phyloP scores from a whole-genome alignment of 2,888 invertebrate genomes.

The Deilephila porcellus region DNA sequence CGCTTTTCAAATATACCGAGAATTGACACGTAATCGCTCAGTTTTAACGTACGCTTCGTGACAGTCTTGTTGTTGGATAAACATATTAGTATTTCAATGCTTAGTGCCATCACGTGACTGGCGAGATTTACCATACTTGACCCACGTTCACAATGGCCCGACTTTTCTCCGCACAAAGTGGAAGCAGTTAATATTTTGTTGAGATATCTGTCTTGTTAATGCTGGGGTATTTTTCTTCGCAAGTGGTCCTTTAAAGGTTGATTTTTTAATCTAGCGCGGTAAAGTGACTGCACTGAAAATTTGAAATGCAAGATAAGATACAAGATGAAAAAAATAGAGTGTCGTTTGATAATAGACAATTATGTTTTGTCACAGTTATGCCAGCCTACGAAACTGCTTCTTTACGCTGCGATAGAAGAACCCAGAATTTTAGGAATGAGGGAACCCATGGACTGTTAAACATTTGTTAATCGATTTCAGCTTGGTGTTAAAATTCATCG shows the following conservation, averaged over 20 bases:
- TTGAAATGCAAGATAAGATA: too few relatives aligned
- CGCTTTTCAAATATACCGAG: not conserved
- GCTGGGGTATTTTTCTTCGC: not conserved
- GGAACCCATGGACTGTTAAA: too few relatives aligned
- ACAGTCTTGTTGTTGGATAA: slow-evolving; percentile 59
- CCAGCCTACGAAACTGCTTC: too few relatives aligned
- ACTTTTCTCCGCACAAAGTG: slow-evolving; percentile 15
- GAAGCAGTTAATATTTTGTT: not conserved
- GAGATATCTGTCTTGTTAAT: not conserved
- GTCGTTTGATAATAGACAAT: too few relatives aligned
- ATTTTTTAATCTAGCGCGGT: not conserved
- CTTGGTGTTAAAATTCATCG: too few relatives aligned
- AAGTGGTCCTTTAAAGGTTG: not conserved
- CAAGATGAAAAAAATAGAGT: too few relatives aligned
- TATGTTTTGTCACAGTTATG: too few relatives aligned
- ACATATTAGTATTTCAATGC: slow-evolving; percentile 62
- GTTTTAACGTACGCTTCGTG: slow-evolving; percentile 47
- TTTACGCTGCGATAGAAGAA: too few relatives aligned
- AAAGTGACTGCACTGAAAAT: too few relatives aligned
- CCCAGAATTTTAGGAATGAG: too few relatives aligned
- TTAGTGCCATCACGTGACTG: slow-evolving; percentile 61
- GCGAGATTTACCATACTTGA: slow-evolving; percentile 47
- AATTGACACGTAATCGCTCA: slow-evolving; percentile 41
- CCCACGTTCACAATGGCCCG: slow-evolving; percentile 40
- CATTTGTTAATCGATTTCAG: too few relatives aligned